phyloP scores from a whole-genome alignment of 2,797 vertebrate genomes.

The Hemibagrus guttatus region DNA sequence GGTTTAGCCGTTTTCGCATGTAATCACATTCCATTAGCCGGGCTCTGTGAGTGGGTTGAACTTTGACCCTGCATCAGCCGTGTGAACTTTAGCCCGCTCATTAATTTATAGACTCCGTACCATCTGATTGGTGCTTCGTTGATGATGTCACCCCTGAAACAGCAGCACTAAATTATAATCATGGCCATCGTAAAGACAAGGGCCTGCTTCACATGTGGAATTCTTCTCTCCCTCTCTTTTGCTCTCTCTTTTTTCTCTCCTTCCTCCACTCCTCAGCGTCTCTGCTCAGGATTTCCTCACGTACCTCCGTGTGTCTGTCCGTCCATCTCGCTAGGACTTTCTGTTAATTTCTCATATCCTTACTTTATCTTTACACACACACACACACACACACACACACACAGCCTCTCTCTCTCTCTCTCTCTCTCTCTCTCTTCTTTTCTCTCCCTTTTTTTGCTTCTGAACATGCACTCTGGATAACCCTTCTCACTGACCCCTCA shows the following conservation, averaged over 20 bases:
- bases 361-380: slow-evolving; percentile 27
- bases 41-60: slow-evolving; percentile 50
- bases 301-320: neutral
- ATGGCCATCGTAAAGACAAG: slow-evolving; percentile 66
- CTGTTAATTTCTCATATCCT: slow-evolving; percentile 32
- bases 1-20: slow-evolving; percentile 25
- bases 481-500: slow-evolving; percentile 67
- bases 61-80: slow-evolving; percentile 50
- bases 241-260: slow-evolving; percentile 36
- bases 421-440: slow-evolving; percentile 36
- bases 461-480: slow-evolving; percentile 81
- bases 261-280: slow-evolving; percentile 26
- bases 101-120: slow-evolving; percentile 58
- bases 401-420: neutral
- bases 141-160: slow-evolving; percentile 69
- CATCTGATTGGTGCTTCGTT: slow-evolving; percentile 62
- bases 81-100: slow-evolving; percentile 54
- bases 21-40: slow-evolving; percentile 53
- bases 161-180: slow-evolving; percentile 72
- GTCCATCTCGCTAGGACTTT: slow-evolving; percentile 9
- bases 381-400: neutral
- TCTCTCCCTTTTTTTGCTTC: slow-evolving; percentile 63
- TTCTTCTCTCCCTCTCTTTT: slow-evolving; percentile 40
- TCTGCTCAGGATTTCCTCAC: slow-evolving; percentile 45
- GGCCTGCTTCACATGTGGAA: slow-evolving; percentile 58